These are phyloP conservation scores for Prunella himalayana DNA, from an alignment of 2,113 vertebrate genomes.

Conservation along the genomic window DNA sequence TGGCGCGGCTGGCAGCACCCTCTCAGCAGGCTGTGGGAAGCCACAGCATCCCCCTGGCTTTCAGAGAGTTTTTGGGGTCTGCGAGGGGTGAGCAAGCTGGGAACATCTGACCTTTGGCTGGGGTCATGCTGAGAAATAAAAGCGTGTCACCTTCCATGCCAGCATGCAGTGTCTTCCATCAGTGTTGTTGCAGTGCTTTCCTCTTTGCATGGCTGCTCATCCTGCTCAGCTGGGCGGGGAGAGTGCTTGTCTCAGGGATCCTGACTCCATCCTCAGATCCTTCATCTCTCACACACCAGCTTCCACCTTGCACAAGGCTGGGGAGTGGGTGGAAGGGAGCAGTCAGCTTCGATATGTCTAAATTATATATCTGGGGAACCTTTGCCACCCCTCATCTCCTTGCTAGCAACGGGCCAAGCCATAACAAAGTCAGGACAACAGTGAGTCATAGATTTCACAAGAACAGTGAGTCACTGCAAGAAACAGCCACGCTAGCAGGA, in stretches of 20 bases:
- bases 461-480: constrained; percentile 22
- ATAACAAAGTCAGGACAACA: constrained; percentile 20
- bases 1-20: fast-evolving
- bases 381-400: neutral
- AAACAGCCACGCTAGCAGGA: neutral
- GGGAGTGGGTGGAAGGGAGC: constrained; percentile 22
- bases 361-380: neutral
- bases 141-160: neutral
- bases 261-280: neutral
- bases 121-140: neutral
- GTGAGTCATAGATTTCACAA: constrained; percentile 43
- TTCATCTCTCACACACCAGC: neutral
- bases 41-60: neutral
- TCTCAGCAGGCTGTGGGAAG: neutral
- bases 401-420: neutral
- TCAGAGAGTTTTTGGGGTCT: neutral
- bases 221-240: neutral
- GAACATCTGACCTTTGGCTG: neutral
- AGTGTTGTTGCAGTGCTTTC: fast-evolving
- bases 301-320: neutral
- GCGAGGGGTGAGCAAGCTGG: neutral
- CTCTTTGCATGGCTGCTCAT: neutral
- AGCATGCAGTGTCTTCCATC: neutral
- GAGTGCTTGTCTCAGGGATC: neutral
- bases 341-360: neutral